Base-by-base conservation (phyloP, 2,797 vertebrate species). In the Acanthurus lineatus region DNA sequence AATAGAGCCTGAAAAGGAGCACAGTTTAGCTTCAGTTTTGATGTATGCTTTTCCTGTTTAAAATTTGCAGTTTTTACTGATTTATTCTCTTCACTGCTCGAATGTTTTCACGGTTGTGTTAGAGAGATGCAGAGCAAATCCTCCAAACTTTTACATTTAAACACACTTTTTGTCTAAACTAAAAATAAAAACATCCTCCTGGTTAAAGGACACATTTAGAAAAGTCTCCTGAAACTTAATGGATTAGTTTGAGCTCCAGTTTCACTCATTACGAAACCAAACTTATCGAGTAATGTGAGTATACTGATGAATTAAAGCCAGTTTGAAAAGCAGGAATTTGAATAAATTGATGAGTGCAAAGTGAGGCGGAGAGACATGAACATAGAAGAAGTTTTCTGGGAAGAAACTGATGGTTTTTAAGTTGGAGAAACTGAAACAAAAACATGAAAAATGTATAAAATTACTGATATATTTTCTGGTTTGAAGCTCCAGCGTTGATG, bases 291-390 rank as follows among this genome's bases (percentile, higher is more conserved):
- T 49, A 52, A 9, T 52, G 17, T 11, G 4, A 71, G 40, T 32
- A 28, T 72, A 67, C 64, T 71, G n/a, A 35, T 16, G 28, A 32
- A 64, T 76, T 82, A 35, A 64, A 48, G 20, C 17, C 59, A 70
- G 16, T 7, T 14, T 25, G 25, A 25, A 25, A 25, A 25, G 25
- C 25, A 53, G 40, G 16, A n/a, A 45, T 48, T 42, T 78, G 16
- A 76, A 76, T 69, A 35, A 61, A 10, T 5, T 61, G 42, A 61
- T 76, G 7, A 19, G 4, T 12, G 19, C 38, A 20, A 11, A 32
- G 53, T 42, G 19, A 45, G 59, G 70, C 52, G 71, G 51, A 52
- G 15, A 57, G 2, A 42, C 9, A 9, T 11, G 9, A 40, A 9
- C 40, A 8, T 40, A 9, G 40, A 9, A 40, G 11, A 25, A 25